Evolutionary conservation across 2,797 vertebrate genomes (phyloP), one percentile per base, ranked within the genome.

Genomic region (Sebastes baramenuke): DNA sequence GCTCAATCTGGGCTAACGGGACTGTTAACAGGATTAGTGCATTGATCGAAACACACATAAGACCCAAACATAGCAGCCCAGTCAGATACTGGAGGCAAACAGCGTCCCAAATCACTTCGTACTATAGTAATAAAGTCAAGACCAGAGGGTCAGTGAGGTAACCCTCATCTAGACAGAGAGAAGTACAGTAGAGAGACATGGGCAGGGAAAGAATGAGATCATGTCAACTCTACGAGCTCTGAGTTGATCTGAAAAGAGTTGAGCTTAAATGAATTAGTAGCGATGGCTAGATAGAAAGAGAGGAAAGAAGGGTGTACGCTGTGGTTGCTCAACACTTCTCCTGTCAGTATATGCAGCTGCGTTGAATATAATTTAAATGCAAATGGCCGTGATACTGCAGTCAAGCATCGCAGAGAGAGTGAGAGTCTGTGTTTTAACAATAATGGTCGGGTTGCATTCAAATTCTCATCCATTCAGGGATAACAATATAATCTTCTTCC

Each of bases 1-100:
- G 71, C 88, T 92, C 90, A 86, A 78, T 89, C 81, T 68, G 74
- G 82, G 88, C 81, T 92, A 88, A 91, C 64, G 20, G 88, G 84
- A 80, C 84, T 59, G 83, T 85, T 91, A 93, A 92, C 91, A 24
- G 88, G 90, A 93, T 94, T 90, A 93, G 82, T 2, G 75, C 67
- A 87, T 90, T 83, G 91, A 92, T 90, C 75, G 16, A 69, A 59
- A 62, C 82, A 81, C 77, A 79, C 75, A 76, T 25, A 72, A 73
- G 62, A 79, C 78, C 64, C 80, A 64, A 70, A 66, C 71, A 61
- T 8, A 67, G 55, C 20, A 7, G 60, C 49, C 29, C 34, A 42
- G 66, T 36, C 65, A 69, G 58, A 80, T 2, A 69, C 72, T 71
- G 61, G 38, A 80, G 72, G 71, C 71, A 71, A 72, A 77, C 75